A percentile compares a stretch with the other conserved stretches of the same genome.
phyloP scores from a whole-genome alignment of 2,113 vertebrate genomes.

The Pachyramphus minor region DNA sequence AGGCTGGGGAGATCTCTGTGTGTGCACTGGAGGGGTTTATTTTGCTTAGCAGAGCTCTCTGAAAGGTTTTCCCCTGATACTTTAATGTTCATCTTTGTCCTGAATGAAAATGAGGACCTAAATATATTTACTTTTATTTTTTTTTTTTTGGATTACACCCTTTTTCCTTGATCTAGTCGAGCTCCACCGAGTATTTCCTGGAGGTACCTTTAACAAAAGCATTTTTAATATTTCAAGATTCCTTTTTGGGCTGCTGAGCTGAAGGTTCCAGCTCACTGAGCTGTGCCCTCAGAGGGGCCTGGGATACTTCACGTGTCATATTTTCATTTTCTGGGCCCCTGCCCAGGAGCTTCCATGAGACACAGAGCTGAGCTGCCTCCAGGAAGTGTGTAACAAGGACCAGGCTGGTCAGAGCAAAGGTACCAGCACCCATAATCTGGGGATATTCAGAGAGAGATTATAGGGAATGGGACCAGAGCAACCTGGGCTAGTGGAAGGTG shows the following conservation, averaged over 20 bases:
- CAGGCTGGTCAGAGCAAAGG: background rate
- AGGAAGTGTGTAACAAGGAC: background rate
- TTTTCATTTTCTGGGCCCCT: background rate
- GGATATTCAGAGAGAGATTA: background rate
- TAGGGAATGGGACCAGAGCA: background rate
- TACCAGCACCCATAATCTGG: accelerated
- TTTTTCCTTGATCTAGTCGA: background rate
- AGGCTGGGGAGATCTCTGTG: background rate
- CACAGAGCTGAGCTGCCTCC: background rate
- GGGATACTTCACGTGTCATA: background rate
- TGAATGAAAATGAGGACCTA: background rate
- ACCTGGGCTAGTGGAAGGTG: background rate
- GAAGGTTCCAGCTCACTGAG: conserved; percentile 20
- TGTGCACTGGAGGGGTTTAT: background rate
- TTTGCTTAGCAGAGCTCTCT: background rate
- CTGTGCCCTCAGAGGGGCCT: background rate
- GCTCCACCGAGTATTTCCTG: background rate
- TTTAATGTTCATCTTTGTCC: background rate
- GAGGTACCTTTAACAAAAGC: background rate
- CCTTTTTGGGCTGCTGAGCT: conserved; percentile 13
- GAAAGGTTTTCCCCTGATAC: background rate
- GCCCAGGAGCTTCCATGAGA: background rate
- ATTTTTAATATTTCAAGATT: background rate
- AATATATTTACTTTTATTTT: background rate
- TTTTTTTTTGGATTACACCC: background rate